Evolutionary conservation across 2,113 vertebrate species (phyloP).

Genomic region (Prinia subflava): DNA sequence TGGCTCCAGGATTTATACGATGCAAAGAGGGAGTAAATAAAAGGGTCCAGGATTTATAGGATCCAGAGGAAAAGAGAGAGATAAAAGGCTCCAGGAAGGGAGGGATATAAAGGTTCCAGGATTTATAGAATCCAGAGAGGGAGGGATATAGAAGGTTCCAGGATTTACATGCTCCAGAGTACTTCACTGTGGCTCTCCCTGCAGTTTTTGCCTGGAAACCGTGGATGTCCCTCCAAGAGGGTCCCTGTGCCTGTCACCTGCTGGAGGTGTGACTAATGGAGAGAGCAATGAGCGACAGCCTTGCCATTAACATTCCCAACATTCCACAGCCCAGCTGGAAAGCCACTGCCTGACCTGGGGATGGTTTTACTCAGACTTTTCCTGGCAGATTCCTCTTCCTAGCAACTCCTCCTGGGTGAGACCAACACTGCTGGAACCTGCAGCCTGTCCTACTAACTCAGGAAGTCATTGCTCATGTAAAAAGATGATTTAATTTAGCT

Average conservation of each 20-base stretch:
- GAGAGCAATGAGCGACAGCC: neutral
- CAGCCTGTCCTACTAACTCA: neutral
- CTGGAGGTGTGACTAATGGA: neutral
- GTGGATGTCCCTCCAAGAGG: fast-evolving
- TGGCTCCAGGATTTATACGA: neutral
- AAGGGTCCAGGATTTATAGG: neutral
- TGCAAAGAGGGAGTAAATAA: neutral
- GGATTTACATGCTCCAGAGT: neutral
- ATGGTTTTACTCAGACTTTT: neutral
- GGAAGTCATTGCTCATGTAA: neutral
- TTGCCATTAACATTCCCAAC: neutral
- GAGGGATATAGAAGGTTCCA: neutral
- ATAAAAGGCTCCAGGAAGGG: neutral
- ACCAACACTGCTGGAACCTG: neutral
- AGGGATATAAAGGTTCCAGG: fast-evolving
- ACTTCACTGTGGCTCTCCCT: neutral
- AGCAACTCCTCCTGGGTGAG: neutral
- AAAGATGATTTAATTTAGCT: neutral
- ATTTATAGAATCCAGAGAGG: neutral
- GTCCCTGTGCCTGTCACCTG: neutral
- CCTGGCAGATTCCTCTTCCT: neutral
- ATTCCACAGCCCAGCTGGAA: neutral
- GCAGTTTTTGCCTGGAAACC: neutral
- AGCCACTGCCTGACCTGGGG: neutral
- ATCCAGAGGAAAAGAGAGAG: neutral